Evolutionary conservation across 2,113 vertebrate genomes (phyloP), one percentile per base, ranked within the genome.

Genomic region (Labeo catla): DNA sequence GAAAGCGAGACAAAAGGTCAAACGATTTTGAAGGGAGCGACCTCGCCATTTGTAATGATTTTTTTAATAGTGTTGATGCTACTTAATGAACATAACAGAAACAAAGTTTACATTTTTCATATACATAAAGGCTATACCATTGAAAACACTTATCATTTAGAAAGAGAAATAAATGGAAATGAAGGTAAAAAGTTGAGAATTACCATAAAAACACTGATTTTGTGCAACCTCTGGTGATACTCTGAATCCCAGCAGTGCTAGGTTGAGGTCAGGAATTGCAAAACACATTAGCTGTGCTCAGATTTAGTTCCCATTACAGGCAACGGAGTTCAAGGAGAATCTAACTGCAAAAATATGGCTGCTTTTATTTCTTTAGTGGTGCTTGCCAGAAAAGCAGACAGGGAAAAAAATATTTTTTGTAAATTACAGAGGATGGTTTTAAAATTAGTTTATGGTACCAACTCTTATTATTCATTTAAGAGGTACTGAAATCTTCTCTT

Each of bases 321-420:
- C 36, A 79, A 61, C 54, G n/a, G 15, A 61, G 54, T 79, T 79
- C 76, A 79, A 43, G 34, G 54, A 43, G 77, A 45, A 59, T 57
- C 23, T 78, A 61, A 54, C 23, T 54, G 12, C 49, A 80, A 36
- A 80, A 63, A 63, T 45, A 61, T 6, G 34, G 16, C 16, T 10
- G 28, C n/a, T 39, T 11, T 66, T 77, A 59, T 66, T 66, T 81
- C 5, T 79, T 21, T 59, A 43, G 34, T 45, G 61, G 23, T 45
- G 15, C 12, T 81, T 50, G 23, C 4, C 3, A 66, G 59, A 63
- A 79, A 63, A 80, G 43, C 43, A 36, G 9, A 11, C 12, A 39
- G 5, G 36, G 28, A 8, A 23, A 23, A 52, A 39, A 50, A 34
- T 0, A 59, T 61, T 8, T 59, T 36, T 36, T 21, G 8, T 78